Evolutionary conservation across 1,140 invertebrate species (phyloP).

Genomic region (Parasteatoda tepidariorum): DNA sequence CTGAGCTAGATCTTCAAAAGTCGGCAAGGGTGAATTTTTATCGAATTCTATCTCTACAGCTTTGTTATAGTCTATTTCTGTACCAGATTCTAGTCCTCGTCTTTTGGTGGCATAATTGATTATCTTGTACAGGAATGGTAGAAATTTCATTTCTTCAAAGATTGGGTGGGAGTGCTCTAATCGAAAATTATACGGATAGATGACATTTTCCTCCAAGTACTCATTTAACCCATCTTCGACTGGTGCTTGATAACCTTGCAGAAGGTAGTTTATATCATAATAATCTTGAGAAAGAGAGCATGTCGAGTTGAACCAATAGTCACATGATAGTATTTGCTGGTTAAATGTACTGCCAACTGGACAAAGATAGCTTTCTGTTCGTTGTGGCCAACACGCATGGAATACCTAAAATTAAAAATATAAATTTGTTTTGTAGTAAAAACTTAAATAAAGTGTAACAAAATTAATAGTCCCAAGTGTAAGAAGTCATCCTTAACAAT

Average conservation of each 20-base stretch:
- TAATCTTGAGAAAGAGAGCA: neutral
- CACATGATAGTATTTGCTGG: conserved; percentile 69
- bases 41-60: no score
- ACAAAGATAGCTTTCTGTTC: conserved; percentile 85
- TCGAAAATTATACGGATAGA: no score
- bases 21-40: no score
- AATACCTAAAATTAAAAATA: conserved; percentile 45
- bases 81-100: neutral
- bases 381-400: conserved; percentile 72
- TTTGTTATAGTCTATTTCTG: no score
- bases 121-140: neutral
- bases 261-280: neutral
- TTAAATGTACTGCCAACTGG: conserved; percentile 89
- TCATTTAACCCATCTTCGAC: neutral
- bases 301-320: conserved; percentile 56
- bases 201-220: neutral
- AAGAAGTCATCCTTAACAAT: no score
- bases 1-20: no score
- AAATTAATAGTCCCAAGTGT: no score
- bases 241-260: neutral
- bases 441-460: no score
- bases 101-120: neutral
- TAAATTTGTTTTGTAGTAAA: no score
- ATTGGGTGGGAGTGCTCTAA: no score
- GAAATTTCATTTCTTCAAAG: neutral